Evolutionary conservation across 2,797 vertebrate genomes (phyloP), one percentile per base, ranked within the genome.

Genomic region (Lacerta viridis): DNA sequence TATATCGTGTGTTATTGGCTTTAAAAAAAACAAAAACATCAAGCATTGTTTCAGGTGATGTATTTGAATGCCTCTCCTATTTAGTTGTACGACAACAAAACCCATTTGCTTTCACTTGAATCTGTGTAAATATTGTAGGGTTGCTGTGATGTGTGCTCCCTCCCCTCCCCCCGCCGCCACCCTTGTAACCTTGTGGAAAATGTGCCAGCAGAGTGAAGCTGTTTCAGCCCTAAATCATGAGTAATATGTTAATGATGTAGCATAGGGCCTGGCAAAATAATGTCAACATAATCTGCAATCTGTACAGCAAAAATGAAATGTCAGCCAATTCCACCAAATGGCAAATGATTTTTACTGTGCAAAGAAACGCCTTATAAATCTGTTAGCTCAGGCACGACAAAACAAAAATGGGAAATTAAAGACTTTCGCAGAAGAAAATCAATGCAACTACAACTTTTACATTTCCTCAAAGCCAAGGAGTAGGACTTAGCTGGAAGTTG

Each of bases 291-390:
- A 96, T 97, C 95, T 94, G 91, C 96, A 97, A 96, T 97, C 96
- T 97, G 95, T 94, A 95, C 92, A 96, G 96, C 94, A 96, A 96
- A 97, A 97, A 94, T 95, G 94, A 97, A 97, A 97, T 97, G 97
- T 96, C 97, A 97, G 97, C 97, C 97, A 97, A 91, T 96, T 97
- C 89, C 82, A 94, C 96, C 97, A 97, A 97, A 97, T 97, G 97
- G 97, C 93, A 97, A 97, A 96, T 96, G 93, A 88, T 92, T 96
- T 89, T 95, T 95, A 90, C 92, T 96, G 87, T 95, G 96, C 95
- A 89, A 95, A 93, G 90, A 94, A 87, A 90, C 93, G 94, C 86
- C 87, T 96, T 96, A 95, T 95, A 96, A 96, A 95, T 95, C 90
- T 95, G 90, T 93, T 96, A 88, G 76, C 90, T 95, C 92, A 95